A percentile compares a stretch with the other conserved stretches of the same genome.
phyloP scores from a whole-genome alignment of 2,113 vertebrate species.

The Phrynosoma platyrhinos region DNA sequence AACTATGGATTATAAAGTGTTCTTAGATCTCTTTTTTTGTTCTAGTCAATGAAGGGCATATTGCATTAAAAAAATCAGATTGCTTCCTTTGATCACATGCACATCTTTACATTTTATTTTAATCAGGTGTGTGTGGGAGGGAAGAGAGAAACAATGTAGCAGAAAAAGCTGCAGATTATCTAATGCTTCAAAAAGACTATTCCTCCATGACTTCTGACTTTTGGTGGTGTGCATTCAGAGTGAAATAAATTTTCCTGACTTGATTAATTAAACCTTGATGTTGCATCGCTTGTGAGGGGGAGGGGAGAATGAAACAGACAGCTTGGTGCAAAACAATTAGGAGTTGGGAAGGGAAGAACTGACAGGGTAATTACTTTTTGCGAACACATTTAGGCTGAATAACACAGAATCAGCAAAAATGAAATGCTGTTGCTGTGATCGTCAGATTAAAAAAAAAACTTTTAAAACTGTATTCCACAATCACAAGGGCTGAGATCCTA shows the following conservation, averaged over 20 bases:
- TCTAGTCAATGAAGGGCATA: slow-evolving; percentile 15
- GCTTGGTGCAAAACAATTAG: neutral
- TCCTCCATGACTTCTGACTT: neutral
- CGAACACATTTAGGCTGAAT: neutral
- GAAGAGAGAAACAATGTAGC: neutral
- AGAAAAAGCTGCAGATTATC: slow-evolving; percentile 1
- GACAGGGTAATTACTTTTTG: slow-evolving; percentile 6
- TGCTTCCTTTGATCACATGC: slow-evolving; percentile 2
- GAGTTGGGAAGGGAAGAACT: neutral
- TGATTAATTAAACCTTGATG: slow-evolving; percentile 28
- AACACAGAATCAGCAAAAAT: slow-evolving; percentile 15
- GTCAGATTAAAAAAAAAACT: neutral
- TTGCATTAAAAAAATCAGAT: slow-evolving; percentile 21
- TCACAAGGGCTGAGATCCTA: neutral
- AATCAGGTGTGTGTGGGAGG: neutral
- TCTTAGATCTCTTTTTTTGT: slow-evolving; percentile 13
- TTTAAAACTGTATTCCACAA: neutral
- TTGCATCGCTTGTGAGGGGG: neutral
- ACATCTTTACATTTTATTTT: slow-evolving; percentile 13
- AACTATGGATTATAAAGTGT: neutral
- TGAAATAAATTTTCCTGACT: slow-evolving; percentile 2
- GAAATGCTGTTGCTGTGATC: neutral
- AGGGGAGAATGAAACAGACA: neutral
- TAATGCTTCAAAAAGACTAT: slow-evolving; percentile 1
- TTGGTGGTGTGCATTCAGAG: neutral